Evolutionary conservation across 2,888 invertebrate species (phyloP).

Genomic region (Calameuta idolon): DNA sequence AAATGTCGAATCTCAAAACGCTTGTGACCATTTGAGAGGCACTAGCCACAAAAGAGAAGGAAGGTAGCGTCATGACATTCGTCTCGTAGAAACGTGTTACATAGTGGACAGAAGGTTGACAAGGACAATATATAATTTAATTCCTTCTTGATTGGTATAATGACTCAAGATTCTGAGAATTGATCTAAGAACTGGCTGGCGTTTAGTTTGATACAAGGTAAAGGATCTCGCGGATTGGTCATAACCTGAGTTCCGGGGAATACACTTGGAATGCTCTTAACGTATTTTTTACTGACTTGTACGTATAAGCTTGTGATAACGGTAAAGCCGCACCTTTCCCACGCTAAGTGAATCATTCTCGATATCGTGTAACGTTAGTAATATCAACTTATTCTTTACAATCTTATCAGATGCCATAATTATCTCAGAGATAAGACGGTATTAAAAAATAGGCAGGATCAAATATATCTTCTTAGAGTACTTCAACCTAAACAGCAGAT

Average conservation of each 20-base stretch:
- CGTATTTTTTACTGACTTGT: conserved; percentile 40
- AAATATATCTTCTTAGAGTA: background rate
- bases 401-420: background rate
- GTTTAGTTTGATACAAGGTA: background rate
- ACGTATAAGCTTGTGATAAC: conserved; percentile 15
- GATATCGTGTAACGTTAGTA: background rate
- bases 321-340: conserved; percentile 20
- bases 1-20: background rate
- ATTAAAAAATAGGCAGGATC: background rate
- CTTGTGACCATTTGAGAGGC: background rate
- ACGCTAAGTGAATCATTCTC: background rate
- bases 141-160: background rate
- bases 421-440: background rate
- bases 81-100: background rate
- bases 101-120: background rate
- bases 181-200: background rate
- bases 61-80: background rate
- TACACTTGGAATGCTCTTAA: conserved; percentile 43
- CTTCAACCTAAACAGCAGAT: background rate
- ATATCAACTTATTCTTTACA: background rate
- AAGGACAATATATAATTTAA: background rate
- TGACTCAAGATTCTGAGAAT: background rate
- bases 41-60: background rate
- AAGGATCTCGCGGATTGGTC: conserved; percentile 1
- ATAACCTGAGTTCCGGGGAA: conserved; percentile 9